phyloP scores from a whole-genome alignment of 2,113 vertebrate genomes.

The Lampris incognitus region DNA sequence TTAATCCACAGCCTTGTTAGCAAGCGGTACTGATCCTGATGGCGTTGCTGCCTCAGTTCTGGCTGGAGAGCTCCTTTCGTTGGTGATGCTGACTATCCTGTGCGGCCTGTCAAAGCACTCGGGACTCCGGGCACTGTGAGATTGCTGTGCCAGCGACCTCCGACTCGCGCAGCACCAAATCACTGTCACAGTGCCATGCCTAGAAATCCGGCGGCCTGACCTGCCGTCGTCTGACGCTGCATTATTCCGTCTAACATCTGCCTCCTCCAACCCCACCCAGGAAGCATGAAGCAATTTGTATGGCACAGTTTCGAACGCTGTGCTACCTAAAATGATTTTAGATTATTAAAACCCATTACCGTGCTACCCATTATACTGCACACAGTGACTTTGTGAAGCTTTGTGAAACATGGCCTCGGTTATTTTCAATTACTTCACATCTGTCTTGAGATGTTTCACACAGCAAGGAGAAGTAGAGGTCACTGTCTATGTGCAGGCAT shows the following conservation, averaged over 20 bases:
- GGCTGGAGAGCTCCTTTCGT: slow-evolving; percentile 20
- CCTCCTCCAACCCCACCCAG: slow-evolving; percentile 3
- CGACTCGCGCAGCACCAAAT: slow-evolving; percentile 58
- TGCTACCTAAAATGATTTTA: background rate
- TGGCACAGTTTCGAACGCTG: background rate
- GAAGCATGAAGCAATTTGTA: slow-evolving; percentile 24
- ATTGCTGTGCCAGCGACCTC: slow-evolving; percentile 60
- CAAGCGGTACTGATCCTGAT: slow-evolving; percentile 38
- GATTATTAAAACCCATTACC: background rate
- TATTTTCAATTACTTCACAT: slow-evolving; percentile 19
- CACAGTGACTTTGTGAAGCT: slow-evolving; percentile 21
- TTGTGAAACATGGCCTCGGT: slow-evolving; percentile 12
- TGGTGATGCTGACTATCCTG: slow-evolving; percentile 41
- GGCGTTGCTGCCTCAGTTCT: slow-evolving; percentile 33
- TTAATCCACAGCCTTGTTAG: slow-evolving; percentile 21
- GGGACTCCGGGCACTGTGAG: slow-evolving; percentile 34
- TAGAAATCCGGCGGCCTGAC: slow-evolving; percentile 45
- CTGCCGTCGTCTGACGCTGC: slow-evolving; percentile 50
- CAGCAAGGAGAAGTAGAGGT: slow-evolving; percentile 25
- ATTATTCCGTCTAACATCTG: slow-evolving; percentile 38
- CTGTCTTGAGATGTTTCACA: slow-evolving; percentile 8
- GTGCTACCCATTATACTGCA: slow-evolving; percentile 9
- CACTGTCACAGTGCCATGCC: slow-evolving; percentile 51
- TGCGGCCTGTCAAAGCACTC: slow-evolving; percentile 63
- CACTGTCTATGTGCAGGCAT: slow-evolving; percentile 16